Evolutionary conservation across 1,140 invertebrate species (phyloP).

Genomic region (Lordiphosa clarofinis): DNA sequence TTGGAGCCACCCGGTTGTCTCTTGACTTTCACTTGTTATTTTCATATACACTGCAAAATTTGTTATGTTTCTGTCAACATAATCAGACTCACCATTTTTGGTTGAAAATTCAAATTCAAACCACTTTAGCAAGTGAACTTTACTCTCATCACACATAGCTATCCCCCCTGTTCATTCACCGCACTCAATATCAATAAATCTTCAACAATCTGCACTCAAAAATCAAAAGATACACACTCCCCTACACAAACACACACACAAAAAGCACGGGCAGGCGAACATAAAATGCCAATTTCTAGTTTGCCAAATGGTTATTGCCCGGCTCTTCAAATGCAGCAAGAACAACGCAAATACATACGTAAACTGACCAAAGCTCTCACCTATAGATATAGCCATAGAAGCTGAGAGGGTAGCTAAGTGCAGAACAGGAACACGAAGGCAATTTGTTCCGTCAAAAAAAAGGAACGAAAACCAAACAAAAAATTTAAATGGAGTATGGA

Average conservation of each 20-base stretch:
- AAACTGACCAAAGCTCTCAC: constrained; percentile 49
- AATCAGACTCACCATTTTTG: too few species aligned
- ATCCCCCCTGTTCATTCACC: constrained; percentile 5
- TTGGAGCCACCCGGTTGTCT: too few species aligned
- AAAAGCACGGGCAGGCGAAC: constrained; percentile 53
- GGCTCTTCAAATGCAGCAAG: constrained; percentile 46
- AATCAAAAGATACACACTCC: constrained; percentile 66
- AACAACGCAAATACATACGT: constrained; percentile 18
- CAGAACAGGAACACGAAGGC: constrained; percentile 48
- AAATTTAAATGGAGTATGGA: constrained; percentile 11
- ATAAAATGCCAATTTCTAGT: constrained; percentile 77
- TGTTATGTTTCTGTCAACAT: too few species aligned
- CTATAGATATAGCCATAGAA: constrained; percentile 23
- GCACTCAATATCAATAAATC: constrained; percentile 75
- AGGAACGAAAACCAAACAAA: constrained; percentile 22
- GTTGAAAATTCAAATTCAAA: too few species aligned
- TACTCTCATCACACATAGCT: too few species aligned
- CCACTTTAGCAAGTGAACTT: too few species aligned
- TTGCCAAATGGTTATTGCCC: constrained; percentile 73
- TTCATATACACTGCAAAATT: too few species aligned
- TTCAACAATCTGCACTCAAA: constrained; percentile 71
- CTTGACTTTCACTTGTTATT: too few species aligned
- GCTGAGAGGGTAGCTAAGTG: constrained; percentile 52
- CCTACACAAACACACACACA: not conserved
- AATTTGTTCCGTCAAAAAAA: constrained; percentile 58